Evolutionary conservation across 1,140 invertebrate species (phyloP).

Genomic region (Pentalonia nigronervosa): DNA sequence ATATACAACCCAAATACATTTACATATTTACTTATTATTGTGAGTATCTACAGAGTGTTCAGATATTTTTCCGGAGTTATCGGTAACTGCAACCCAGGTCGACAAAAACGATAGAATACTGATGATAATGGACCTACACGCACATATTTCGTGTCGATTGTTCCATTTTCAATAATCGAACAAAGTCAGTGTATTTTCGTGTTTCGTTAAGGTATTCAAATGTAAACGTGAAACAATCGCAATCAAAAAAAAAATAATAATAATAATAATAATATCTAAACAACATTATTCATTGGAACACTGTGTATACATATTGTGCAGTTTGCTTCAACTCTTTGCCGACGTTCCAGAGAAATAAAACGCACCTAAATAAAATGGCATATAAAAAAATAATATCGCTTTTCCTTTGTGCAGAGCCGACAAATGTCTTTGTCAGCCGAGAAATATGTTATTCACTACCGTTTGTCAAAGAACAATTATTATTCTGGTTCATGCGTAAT

Average conservation of each 20-base stretch:
- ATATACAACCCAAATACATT: slow-evolving; percentile 50
- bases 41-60: not conserved
- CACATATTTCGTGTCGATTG: not conserved
- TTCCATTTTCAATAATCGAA: not conserved
- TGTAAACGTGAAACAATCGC: not conserved
- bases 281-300: not conserved
- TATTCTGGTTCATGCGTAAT: not conserved
- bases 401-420: slow-evolving; percentile 35
- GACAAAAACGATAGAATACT: not conserved
- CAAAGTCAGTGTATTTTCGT: not conserved
- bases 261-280: not conserved
- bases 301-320: not conserved
- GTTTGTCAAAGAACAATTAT: slow-evolving; percentile 11
- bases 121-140: no score
- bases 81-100: not conserved
- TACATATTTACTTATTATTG: slow-evolving; percentile 45
- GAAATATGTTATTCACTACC: slow-evolving; percentile 41
- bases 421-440: slow-evolving; percentile 26
- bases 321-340: not conserved
- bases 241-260: not conserved
- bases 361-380: not conserved
- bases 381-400: not conserved
- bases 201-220: not conserved
- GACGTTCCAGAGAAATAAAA: slow-evolving; percentile 25
- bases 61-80: not conserved